Percentiles rank a stretch among this genome's conserved stretches.
Evolutionary conservation across 2,797 vertebrate genomes (phyloP).

Genomic region (Eutrigla gurnardus): DNA sequence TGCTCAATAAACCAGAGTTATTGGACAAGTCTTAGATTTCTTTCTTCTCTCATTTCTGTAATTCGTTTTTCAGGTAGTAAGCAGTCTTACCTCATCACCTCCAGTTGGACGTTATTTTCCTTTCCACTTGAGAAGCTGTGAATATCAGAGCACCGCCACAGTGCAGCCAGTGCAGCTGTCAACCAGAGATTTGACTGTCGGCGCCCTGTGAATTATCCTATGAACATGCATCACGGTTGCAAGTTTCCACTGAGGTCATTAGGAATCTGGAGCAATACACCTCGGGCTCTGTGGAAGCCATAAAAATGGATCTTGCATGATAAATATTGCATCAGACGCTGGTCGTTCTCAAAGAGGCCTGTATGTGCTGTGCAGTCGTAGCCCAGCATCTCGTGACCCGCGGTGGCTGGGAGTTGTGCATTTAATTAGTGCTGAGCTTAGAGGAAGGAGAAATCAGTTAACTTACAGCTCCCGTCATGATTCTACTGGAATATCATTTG

Average conservation of each 20-base stretch:
- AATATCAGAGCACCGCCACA: conserved; percentile 7
- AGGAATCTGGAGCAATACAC: conserved; percentile 54
- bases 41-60: not conserved
- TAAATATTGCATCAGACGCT: conserved; percentile 74
- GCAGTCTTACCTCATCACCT: not conserved
- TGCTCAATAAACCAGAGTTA: conserved; percentile 29
- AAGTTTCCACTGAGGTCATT: conserved; percentile 66
- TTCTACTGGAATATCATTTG: conserved; percentile 5
- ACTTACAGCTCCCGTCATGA: conserved; percentile 17
- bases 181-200: conserved; percentile 64
- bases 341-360: conserved; percentile 49
- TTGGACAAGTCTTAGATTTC: not conserved
- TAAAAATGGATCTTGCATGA: conserved; percentile 61
- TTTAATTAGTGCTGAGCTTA: conserved; percentile 25
- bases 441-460: conserved; percentile 26
- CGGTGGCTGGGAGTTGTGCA: conserved; percentile 25
- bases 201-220: conserved; percentile 45
- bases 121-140: not conserved
- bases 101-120: not conserved
- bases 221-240: conserved; percentile 44
- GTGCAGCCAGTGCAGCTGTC: conserved; percentile 41
- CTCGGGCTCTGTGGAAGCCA: conserved; percentile 61
- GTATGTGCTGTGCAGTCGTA: conserved; percentile 35
- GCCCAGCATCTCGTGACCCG: conserved; percentile 39
- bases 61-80: not conserved